phyloP scores from a whole-genome alignment of 2,888 invertebrate species.

The Amiota minor region DNA sequence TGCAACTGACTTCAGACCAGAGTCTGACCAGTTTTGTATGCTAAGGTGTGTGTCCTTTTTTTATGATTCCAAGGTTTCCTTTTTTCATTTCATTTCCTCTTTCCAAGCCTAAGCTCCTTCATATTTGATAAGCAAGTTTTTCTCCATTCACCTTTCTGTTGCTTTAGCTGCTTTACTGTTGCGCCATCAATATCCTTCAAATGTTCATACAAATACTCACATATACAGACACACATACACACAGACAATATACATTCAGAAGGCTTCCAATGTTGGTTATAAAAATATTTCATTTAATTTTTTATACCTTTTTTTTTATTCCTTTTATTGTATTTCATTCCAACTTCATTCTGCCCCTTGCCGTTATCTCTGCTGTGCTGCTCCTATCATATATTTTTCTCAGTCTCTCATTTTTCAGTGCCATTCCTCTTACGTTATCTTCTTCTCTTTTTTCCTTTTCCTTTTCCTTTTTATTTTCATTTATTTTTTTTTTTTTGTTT shows the following conservation, averaged over 20 bases:
- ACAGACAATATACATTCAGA: conserved; percentile 4
- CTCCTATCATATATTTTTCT: conserved; percentile 26
- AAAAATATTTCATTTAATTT: conserved; percentile 69
- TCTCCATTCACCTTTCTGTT: conserved; percentile 38
- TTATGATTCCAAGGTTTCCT: too few species aligned
- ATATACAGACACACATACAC: conserved; percentile 3
- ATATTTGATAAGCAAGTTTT: conserved; percentile 65
- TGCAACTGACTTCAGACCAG: neutral
- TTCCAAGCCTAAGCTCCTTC: conserved; percentile 52
- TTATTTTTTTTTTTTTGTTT: conserved; percentile 45
- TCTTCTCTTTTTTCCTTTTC: conserved; percentile 44
- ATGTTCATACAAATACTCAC: conserved; percentile 13
- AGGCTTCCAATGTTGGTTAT: conserved; percentile 51
- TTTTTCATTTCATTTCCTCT: neutral
- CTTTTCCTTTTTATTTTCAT: conserved; percentile 39
- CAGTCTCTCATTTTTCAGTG: conserved; percentile 33
- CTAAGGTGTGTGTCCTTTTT: too few species aligned
- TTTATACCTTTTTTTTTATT: conserved; percentile 47
- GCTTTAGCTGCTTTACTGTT: conserved; percentile 42
- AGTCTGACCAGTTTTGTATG: too few species aligned
- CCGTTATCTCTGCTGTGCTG: conserved; percentile 9
- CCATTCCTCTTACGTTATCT: conserved; percentile 22
- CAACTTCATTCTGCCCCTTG: conserved; percentile 42
- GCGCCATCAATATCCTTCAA: conserved; percentile 61
- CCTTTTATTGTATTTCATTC: conserved; percentile 45